Base-by-base conservation (phyloP, 2,888 invertebrate species). In the Zaprionus bogoriensis region DNA sequence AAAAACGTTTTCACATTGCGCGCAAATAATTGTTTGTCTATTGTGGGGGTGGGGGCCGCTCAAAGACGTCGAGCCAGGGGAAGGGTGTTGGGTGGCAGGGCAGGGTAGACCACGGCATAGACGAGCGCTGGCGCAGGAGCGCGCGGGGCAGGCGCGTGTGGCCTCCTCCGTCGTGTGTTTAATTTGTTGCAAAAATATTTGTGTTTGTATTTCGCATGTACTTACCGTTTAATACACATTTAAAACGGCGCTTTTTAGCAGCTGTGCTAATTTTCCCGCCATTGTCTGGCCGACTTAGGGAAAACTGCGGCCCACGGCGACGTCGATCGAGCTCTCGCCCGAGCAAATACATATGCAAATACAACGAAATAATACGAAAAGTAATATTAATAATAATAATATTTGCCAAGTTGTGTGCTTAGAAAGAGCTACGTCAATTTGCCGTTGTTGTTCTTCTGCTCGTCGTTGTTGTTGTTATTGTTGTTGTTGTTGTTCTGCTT, bases 231-330 rank as follows among this genome's bases (percentile, higher is more conserved):
- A 74, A 67, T 70, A 74, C 55, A 55, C 65, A 59, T 68, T 64
- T 72, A 20, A 64, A 72, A 44, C 27, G 44, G 20, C 27, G 44
- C 60, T 59, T 61, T 64, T 14, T 42, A 69, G 65, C 79, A 80
- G 77, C 79, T 80, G 79, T 80, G 77, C 83, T 80, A 80, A 80
- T 82, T 80, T 77, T 82, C 83, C 62, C 74, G 77, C 65, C 68
- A 79, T 80, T 80, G 83, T 82, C 58, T 78, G 62, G 46, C 17
- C 46, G 55, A 53, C 72, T 67, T 38, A 67, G 71, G 67, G 58
- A 81, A 77, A 78, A 81, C 75, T 78, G 73, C 61, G 48, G 71
- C 48, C 9, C 39, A 48, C 39, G 45, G 46, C 47, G 36, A 44
- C 42, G 22, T 2, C 19, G 39, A 19, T 39, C 52, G 6, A 58